Base-by-base conservation (phyloP, 92 coral and sea anemone genomes). In the Zoanthus sociatus region DNA sequence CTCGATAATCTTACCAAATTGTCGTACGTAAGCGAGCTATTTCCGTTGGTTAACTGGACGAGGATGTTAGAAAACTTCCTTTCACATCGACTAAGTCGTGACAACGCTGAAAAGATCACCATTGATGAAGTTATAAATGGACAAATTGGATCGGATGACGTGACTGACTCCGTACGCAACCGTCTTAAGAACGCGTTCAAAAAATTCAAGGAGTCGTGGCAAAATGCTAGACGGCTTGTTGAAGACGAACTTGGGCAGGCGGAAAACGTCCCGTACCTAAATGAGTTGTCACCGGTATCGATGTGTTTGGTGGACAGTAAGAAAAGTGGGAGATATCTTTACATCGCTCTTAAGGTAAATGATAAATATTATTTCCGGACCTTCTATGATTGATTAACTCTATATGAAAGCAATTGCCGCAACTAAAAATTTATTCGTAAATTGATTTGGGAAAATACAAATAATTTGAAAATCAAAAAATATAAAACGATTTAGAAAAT, bases 81-180 rank as follows among this genome's bases (percentile, higher is more conserved):
- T 61, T 82, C 93, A 3, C 90, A 91, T 72, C 93, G 95, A 44
- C 76, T 93, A 44, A 90, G 95, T 55, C 88, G 95, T 30, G 86
- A 85, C n/a, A 75, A 81, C n/a, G 89, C 95, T 50, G 79, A 86
- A 18, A 93, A n/a, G 58, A 81, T 79, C 76, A 75, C 77, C 71
- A 90, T 93, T 42, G 89, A 81, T 48, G 95, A 93, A 63, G 79
- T 93, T 8, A 93, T 90, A 77, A 66, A 78, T 42, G 93, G 84
- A 15, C 77, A 88, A 10, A 45, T 71, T 46, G 83, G 33, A 21
- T 77, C 76, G 66, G 68, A 79, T 60, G 82, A 37, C 12, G 87
- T 86, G 2, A 64, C 88, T 68, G 78, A 85, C 51, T 76, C 55
- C 26, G 77, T 68, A 48, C 56, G 61, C 7, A 73, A 51, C 54